Percentiles rank a stretch among this genome's conserved stretches.
phyloP scores from a whole-genome alignment of 2,888 invertebrate species.

The Drosophila formosana region DNA sequence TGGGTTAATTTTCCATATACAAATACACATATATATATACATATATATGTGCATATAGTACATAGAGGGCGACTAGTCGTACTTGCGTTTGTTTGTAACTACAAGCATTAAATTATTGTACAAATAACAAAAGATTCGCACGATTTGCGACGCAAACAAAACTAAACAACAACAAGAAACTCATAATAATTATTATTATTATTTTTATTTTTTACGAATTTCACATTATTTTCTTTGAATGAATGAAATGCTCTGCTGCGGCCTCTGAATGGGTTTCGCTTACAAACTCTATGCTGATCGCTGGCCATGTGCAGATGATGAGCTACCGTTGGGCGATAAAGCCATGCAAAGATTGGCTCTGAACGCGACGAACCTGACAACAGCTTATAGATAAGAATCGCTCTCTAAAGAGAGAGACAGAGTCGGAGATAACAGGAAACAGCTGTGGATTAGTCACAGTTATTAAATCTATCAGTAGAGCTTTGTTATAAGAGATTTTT shows the following conservation, averaged over 20 bases:
- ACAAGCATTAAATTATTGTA: conserved; percentile 61
- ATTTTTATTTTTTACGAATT: conserved; percentile 43
- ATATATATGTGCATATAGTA: conserved; percentile 7
- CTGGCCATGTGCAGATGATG: background rate
- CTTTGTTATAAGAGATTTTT: background rate
- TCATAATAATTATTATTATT: conserved; percentile 23
- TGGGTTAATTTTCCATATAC: conserved; percentile 78
- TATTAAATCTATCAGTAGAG: conserved; percentile 1
- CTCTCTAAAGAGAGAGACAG: background rate
- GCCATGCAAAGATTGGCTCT: conserved; percentile 10
- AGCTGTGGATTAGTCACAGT: conserved; percentile 11
- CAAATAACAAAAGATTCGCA: conserved; percentile 62
- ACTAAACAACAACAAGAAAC: conserved; percentile 20
- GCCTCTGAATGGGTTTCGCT: conserved; percentile 32
- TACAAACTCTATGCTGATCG: background rate
- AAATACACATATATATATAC: conserved; percentile 24
- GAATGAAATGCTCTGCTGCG: conserved; percentile 31
- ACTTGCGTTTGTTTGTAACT: conserved; percentile 46
- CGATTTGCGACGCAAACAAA: conserved; percentile 59
- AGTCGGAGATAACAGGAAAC: conserved; percentile 17
- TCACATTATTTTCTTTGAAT: conserved; percentile 58
- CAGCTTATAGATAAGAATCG: conserved; percentile 40
- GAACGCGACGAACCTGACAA: conserved; percentile 22
- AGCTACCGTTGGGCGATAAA: conserved; percentile 31
- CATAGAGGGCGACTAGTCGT: conserved; percentile 19